Base-by-base conservation (phyloP, 1,140 invertebrate species). In the Bombus sylvicola region DNA sequence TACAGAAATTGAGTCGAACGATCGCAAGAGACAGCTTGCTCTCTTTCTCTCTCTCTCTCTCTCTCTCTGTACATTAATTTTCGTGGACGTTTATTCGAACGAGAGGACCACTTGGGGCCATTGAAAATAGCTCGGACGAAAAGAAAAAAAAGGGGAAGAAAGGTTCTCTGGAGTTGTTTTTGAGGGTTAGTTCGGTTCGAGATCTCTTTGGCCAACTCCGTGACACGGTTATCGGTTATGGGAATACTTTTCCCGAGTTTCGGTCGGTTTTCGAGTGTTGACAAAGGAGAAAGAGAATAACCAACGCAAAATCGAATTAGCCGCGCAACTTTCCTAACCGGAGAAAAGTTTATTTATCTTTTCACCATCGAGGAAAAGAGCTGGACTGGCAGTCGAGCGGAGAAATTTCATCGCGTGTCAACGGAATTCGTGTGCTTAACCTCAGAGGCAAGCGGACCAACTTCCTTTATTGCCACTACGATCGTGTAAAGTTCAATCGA, bases 191-290 rank as follows among this genome's bases (percentile, higher is more conserved):
- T 15, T n/a, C 0, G 80, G 22, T 64, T 22, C 34, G 57, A n/a
- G 31, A 13, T n/a, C 31, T 81, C 47, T 15, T 39, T 13, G 28
- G 25, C 28, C 59, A 41, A 81, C 34, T 34, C 34, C n/a, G 37
- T 83, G 62, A 76, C 72, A 66, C 73, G 72, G 73, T 68, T 83
- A 83, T 83, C 62, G 73, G 62, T 75, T 76, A 76, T 74, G 81
- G 53, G 73, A 28, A 83, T 76, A 76, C 81, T 57, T 83, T 68
- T 31, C 4, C 25, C 1, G 1, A 77, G 81, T 83, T 69, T 53
- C 72, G 34, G 6, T 22, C 13, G 34, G 31, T 75, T 43, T 41
- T 41, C 64, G 53, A 78, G 82, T 83, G 74, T 78, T 83, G 82
- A 83, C 74, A 69, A 37, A 39, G 72, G 74, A 34, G 37, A 10